Conservation (phyloP, 1,140 invertebrate genomes). For the Heliothis virescens region DNA sequence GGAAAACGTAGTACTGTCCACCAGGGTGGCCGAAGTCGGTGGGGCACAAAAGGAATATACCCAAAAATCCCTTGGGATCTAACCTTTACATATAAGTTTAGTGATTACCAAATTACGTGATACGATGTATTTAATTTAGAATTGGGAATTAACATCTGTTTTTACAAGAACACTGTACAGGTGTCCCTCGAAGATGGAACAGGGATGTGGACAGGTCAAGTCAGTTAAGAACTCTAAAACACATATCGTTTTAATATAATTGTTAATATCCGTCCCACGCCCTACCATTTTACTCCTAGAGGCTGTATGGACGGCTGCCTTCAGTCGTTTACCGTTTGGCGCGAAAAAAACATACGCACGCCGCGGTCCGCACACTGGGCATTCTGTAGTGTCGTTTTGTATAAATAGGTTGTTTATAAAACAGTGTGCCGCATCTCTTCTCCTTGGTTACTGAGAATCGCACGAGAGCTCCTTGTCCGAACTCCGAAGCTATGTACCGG, state of each 20-base stretch:
- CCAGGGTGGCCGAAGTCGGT: too few relatives aligned
- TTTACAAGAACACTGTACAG: too few relatives aligned
- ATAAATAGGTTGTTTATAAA: constrained; percentile 70
- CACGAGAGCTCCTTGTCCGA: constrained; percentile 53
- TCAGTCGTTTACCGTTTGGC: constrained; percentile 61
- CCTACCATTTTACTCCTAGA: constrained; percentile 53
- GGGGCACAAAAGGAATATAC: too few relatives aligned
- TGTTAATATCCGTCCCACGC: constrained; percentile 49
- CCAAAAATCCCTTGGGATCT: too few relatives aligned
- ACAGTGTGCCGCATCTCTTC: constrained; percentile 57
- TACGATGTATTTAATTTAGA: too few relatives aligned
- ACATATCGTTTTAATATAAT: constrained; percentile 3
- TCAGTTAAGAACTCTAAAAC: constrained; percentile 34
- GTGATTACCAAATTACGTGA: too few relatives aligned
- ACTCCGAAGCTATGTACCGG: constrained; percentile 67
- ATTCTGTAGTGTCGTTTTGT: constrained; percentile 57
- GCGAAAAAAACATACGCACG: constrained; percentile 62
- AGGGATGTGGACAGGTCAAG: too few relatives aligned
- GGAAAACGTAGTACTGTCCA: too few relatives aligned
- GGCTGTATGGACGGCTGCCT: constrained; percentile 41
- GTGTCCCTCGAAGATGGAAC: too few relatives aligned
- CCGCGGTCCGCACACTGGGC: constrained; percentile 50
- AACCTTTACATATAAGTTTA: too few relatives aligned
- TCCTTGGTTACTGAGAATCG: constrained; percentile 57
- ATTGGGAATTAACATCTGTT: too few relatives aligned